Evolutionary conservation across 2,888 invertebrate genomes (phyloP).

Genomic region (Lissocephala sabroskyi): DNA sequence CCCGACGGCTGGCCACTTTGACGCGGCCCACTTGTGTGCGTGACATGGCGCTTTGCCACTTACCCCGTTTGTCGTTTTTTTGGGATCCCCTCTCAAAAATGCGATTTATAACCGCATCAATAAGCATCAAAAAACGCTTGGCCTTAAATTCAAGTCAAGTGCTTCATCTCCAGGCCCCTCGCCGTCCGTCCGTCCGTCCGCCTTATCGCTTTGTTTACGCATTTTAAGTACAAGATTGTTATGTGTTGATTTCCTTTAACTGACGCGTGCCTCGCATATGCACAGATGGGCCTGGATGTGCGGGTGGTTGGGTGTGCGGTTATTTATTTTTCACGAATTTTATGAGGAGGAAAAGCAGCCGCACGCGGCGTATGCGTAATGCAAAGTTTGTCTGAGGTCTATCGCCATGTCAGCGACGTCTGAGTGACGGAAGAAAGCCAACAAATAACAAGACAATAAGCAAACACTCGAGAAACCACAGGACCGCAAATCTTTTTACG

Average conservation of each 20-base stretch:
- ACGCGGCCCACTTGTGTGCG: constrained; percentile 12
- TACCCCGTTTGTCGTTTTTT: background rate
- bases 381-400: constrained; percentile 43
- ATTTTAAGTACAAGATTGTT: constrained; percentile 66
- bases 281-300: background rate
- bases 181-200: background rate
- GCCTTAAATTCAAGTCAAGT: background rate
- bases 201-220: constrained; percentile 65
- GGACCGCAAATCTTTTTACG: too few species aligned
- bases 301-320: background rate
- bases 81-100: constrained; percentile 28
- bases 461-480: too few species aligned
- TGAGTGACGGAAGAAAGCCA: constrained; percentile 22
- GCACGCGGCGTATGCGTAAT: constrained; percentile 26
- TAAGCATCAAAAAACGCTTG: constrained; percentile 38
- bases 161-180: background rate
- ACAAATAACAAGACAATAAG: constrained; percentile 11
- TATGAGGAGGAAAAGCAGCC: background rate
- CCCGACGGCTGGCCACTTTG: background rate
- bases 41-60: constrained; percentile 12
- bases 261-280: constrained; percentile 63
- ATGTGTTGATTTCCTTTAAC: constrained; percentile 62
- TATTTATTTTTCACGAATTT: constrained; percentile 17
- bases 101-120: constrained; percentile 54
- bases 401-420: constrained; percentile 40